Percentiles rank a stretch among this genome's conserved stretches.
These are phyloP conservation scores for Chymomyza amoena DNA, from an alignment of 2,888 invertebrate species.

Conservation along the genomic window DNA sequence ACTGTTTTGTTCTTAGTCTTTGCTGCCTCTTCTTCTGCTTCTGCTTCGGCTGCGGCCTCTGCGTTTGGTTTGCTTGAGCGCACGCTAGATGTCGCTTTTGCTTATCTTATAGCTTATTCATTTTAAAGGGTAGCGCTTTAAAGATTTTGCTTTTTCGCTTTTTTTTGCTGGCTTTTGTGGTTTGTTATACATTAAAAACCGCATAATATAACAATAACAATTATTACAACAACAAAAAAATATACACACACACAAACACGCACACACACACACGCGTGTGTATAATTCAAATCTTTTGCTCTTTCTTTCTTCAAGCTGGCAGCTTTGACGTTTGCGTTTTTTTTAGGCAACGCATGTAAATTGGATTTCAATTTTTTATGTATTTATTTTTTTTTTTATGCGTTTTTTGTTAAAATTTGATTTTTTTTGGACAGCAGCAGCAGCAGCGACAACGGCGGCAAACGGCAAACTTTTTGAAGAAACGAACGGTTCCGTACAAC, in stretches of 20 bases:
- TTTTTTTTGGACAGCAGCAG: background rate
- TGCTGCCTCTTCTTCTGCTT: background rate
- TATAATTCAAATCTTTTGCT: background rate
- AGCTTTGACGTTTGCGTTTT: background rate
- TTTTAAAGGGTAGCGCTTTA: too few species aligned
- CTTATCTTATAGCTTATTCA: background rate
- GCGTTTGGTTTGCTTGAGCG: too few species aligned
- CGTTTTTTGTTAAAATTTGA: too few species aligned
- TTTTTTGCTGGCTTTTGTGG: background rate
- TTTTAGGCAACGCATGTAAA: background rate
- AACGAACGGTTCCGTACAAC: slow-evolving; percentile 69
- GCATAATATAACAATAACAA: background rate
- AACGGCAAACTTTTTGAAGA: slow-evolving; percentile 10
- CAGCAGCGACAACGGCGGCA: background rate
- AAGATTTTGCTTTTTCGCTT: background rate
- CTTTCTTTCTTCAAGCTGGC: background rate
- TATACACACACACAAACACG: background rate
- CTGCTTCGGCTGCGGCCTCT: background rate
- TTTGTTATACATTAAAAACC: background rate
- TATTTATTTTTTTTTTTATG: too few species aligned
- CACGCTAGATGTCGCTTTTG: background rate
- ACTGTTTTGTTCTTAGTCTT: background rate
- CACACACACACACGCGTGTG: background rate
- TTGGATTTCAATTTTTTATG: background rate
- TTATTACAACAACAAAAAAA: background rate